Conservation (phyloP, 1,140 invertebrate species). For the Pemphigus obesinymphae region DNA sequence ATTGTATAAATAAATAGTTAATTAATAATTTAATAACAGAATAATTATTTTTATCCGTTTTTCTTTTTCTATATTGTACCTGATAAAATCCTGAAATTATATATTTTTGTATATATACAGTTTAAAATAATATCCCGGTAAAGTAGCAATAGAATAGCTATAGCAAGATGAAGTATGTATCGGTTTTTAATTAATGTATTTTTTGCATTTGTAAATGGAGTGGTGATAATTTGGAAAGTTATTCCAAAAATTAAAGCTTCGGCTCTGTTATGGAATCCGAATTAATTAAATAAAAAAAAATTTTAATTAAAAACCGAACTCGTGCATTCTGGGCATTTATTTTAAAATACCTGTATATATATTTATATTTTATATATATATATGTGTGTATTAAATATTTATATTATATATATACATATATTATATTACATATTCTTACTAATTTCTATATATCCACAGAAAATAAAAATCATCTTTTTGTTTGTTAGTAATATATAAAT, state of each 20-base stretch:
- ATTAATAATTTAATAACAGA: background rate
- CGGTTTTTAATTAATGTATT: background rate
- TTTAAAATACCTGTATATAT: background rate
- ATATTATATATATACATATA: no score
- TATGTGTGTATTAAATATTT: no score
- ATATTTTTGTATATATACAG: constrained; percentile 1
- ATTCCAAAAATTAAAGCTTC: background rate
- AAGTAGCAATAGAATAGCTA: background rate
- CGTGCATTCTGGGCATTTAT: background rate
- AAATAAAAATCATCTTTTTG: no score
- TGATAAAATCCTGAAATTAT: constrained; percentile 8
- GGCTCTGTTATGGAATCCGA: background rate
- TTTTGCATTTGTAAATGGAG: background rate
- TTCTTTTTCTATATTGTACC: constrained; percentile 20
- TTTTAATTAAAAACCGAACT: background rate
- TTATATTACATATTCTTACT: no score
- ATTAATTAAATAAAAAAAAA: background rate
- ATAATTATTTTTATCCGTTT: background rate
- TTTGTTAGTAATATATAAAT: background rate
- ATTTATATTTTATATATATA: background rate
- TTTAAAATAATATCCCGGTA: background rate
- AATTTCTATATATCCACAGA: no score
- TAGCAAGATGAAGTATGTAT: background rate
- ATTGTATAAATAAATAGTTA: background rate
- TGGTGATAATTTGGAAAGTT: background rate